Conservation (phyloP, 2,113 vertebrate genomes). For the Pyxicephalus adspersus region DNA sequence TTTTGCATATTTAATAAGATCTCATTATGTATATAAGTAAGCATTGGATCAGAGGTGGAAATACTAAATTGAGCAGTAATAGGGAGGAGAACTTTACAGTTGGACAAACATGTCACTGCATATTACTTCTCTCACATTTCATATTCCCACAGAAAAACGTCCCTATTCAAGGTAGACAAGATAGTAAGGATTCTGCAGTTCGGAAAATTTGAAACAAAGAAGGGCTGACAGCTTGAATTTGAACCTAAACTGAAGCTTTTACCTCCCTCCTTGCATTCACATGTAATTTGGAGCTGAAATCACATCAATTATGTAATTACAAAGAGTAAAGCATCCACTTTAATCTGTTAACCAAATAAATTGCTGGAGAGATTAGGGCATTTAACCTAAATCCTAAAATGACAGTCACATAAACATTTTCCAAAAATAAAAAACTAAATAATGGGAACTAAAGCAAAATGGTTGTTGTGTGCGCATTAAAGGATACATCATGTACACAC, state of each 20-base stretch:
- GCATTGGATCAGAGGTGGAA: no score
- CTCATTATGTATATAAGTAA: no score
- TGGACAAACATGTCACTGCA: no score
- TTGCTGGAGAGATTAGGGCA: conserved; percentile 12
- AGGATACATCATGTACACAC: no score
- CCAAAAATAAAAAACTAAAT: neutral
- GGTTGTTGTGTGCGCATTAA: neutral
- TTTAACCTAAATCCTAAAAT: conserved; percentile 11
- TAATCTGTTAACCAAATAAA: conserved; percentile 7
- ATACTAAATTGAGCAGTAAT: no score
- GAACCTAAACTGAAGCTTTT: conserved; percentile 10
- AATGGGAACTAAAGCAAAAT: neutral
- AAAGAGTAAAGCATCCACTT: conserved; percentile 4
- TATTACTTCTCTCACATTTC: no score
- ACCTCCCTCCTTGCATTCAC: neutral
- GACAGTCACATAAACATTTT: neutral
- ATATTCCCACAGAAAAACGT: no score
- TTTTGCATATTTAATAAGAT: no score
- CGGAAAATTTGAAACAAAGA: no score
- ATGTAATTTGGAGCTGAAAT: conserved; percentile 6
- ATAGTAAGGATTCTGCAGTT: no score
- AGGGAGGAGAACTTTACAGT: no score
- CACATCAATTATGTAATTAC: conserved; percentile 26
- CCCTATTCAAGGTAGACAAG: no score
- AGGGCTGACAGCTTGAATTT: neutral